These are phyloP conservation scores for Puma concolor DNA, from an alignment of 2,113 vertebrate genomes.

Conservation along the genomic window DNA sequence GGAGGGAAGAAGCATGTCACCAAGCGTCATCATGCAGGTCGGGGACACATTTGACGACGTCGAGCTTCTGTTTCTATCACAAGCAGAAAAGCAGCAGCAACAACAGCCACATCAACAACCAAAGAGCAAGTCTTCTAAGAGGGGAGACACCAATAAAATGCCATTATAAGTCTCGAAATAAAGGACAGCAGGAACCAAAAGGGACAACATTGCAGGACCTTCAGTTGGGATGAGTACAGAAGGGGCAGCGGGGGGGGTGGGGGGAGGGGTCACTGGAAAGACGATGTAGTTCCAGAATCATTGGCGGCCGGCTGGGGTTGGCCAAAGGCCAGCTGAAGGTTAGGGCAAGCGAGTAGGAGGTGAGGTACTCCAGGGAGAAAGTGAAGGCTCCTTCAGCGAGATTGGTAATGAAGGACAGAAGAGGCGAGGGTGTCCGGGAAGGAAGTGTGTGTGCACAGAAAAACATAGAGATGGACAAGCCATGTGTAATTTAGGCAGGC, in stretches of 20 bases:
- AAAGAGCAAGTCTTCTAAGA: neutral
- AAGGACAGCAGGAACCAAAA: too few species aligned
- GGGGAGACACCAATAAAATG: neutral
- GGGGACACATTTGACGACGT: too few species aligned
- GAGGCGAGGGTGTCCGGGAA: accelerated
- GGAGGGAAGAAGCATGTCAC: accelerated
- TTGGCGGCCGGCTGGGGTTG: accelerated
- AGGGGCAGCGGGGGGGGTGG: too few species aligned
- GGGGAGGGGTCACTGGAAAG: accelerated
- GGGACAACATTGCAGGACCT: accelerated
- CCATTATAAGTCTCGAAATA: neutral
- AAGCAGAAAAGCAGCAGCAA: neutral
- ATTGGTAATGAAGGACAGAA: neutral
- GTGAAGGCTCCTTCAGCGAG: neutral
- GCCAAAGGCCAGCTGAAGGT: accelerated
- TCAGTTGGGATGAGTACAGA: neutral
- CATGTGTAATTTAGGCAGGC: neutral
- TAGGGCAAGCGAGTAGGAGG: accelerated
- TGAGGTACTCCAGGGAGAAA: accelerated
- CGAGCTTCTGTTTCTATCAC: neutral
- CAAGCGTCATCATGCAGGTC: accelerated
- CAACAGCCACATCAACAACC: too few species aligned
- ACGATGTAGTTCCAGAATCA: accelerated
- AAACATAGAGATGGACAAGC: neutral
- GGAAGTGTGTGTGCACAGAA: neutral